A percentile compares a stretch with the other conserved stretches of the same genome.
Conservation (phyloP, 2,888 invertebrate species). For the Megaustenia siamemsis region DNA sequence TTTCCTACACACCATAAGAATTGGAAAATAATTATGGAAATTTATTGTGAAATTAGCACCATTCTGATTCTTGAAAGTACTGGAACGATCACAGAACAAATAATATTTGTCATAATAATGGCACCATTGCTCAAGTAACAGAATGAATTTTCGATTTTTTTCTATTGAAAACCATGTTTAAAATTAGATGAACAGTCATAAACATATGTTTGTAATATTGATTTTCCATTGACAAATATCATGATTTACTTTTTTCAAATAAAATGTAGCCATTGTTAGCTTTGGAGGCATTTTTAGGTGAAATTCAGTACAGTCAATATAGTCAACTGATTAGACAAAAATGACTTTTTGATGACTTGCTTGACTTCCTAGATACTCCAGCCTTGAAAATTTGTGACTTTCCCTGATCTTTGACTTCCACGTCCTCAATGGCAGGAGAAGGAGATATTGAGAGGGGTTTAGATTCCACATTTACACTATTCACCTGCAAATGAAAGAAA, state of each 20-base stretch:
- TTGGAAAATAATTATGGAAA: not conserved
- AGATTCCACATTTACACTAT: conserved; percentile 33
- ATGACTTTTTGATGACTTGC: conserved; percentile 50
- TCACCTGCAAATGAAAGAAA: conserved; percentile 32
- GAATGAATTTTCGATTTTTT: not conserved
- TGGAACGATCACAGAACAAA: not conserved
- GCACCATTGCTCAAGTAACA: no score
- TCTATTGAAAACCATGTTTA: not conserved
- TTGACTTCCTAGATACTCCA: conserved; percentile 47
- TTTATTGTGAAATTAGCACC: not conserved
- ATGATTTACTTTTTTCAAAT: no score
- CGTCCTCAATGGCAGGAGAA: conserved; percentile 30
- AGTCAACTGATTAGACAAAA: conserved; percentile 51
- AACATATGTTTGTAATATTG: not conserved
- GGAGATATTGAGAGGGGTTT: not conserved
- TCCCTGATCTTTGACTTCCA: conserved; percentile 30
- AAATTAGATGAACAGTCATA: not conserved
- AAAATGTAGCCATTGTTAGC: no score
- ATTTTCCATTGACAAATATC: not conserved
- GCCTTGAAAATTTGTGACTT: conserved; percentile 37
- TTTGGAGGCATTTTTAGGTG: not conserved
- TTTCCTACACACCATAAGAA: not conserved
- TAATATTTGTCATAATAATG: not conserved
- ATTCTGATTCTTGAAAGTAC: not conserved
- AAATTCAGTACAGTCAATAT: not conserved